Base-by-base conservation (phyloP, 2,888 invertebrate genomes). In the Choristoneura rosaceana region DNA sequence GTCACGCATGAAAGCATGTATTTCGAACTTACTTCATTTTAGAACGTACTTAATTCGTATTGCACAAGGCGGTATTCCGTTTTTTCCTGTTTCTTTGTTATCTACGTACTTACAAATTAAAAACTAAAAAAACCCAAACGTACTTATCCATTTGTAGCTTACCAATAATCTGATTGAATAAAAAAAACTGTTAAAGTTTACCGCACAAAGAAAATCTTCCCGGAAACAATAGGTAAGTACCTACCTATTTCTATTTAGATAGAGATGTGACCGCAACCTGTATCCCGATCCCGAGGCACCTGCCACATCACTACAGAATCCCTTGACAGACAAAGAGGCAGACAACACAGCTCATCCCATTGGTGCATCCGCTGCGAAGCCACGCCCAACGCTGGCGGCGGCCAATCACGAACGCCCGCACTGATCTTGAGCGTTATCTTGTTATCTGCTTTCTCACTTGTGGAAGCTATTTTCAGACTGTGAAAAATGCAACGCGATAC, bases 391-490 rank as follows among this genome's bases (percentile, higher is more conserved):
- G 79, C 77, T 81, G 78, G 79, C 85, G 82, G 78, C 87, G 84
- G 74, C 93, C 93, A 93, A 93, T 93, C 84, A 78, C 86, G 76
- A 76, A 80, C 81, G 80, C 84, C 88, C 88, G 86, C 91, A 94
- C 92, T 94, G 95, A 94, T 95, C 95, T 91, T 94, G 94, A 90
- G 84, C 93, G 88, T 94, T 93, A 93, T 94, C 94, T 94, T 90
- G 90, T 93, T 92, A 91, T 93, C 93, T 92, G 88, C 93, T 86
- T 89, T 94, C 93, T 93, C 93, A 87, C 93, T 93, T 76, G 79
- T 78, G 79, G 75, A 76, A 76, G 85, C 85, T 92, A 91, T 91
- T 93, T 92, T 91, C 91, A 91, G 90, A 81, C 77, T 70, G 76
- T 78, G 77, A 79, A 81, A 81, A 81, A 52, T 60, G 63, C 73